A percentile compares a stretch with the other conserved stretches of the same genome.
Evolutionary conservation across 2,797 vertebrate species (phyloP).

Genomic region (Adelosebastes latens): DNA sequence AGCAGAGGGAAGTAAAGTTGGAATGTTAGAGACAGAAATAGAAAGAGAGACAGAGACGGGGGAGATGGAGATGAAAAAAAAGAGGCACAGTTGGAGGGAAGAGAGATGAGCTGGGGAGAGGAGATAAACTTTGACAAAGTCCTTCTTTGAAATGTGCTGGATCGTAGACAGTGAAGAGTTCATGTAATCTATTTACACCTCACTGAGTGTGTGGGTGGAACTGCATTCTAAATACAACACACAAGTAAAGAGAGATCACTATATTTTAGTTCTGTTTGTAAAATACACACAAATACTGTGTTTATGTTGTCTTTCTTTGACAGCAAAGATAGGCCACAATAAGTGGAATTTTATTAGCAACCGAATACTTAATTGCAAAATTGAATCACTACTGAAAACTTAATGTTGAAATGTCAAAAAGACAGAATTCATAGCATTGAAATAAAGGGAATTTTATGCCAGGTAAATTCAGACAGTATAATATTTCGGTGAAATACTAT

Average conservation of each 20-base stretch:
- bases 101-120: not conserved
- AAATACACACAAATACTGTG: not conserved
- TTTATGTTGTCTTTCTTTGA: not conserved
- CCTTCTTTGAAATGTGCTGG: not conserved
- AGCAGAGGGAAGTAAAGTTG: not conserved
- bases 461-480: fast-evolving
- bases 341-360: not conserved
- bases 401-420: not conserved
- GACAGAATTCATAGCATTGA: not conserved
- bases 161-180: not conserved
- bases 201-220: not conserved
- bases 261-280: not conserved
- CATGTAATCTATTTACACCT: not conserved
- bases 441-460: not conserved
- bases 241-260: not conserved
- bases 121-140: not conserved
- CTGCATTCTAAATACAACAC: not conserved
- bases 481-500: not conserved
- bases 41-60: not conserved
- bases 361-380: not conserved
- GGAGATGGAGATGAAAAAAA: not conserved
- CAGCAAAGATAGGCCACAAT: not conserved
- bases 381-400: not conserved
- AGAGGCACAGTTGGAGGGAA: not conserved
- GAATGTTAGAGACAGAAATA: slow-evolving; percentile 7